Base-by-base conservation (phyloP, 1,140 invertebrate species). In the Maniola jurtina region DNA sequence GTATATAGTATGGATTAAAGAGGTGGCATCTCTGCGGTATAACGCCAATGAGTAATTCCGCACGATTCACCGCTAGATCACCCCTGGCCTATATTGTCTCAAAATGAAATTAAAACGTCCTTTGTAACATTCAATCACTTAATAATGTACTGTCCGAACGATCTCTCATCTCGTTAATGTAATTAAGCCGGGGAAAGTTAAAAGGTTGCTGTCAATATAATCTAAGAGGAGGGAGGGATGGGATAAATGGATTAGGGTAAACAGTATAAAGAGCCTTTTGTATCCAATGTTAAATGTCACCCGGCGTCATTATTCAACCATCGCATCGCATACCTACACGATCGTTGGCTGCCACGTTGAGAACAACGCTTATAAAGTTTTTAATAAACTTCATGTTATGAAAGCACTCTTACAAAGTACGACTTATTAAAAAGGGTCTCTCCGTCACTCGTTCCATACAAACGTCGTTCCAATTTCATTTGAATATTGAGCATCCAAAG, bases 211-310 rank as follows among this genome's bases (percentile, higher is more conserved):
- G 83, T 85, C 84, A 83, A 84, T 88, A 82, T 83, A 76, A 81
- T 77, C 70, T 70, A 47, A 60, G 72, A 72, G 70, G 55, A 61
- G 57, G 61, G 62, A 61, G 61, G 54, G 61, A 36, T 14, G 36
- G 70, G 76, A 81, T 83, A 81, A 88, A 86, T 83, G 82, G 83
- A 86, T 88, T 86, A 88, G 85, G 85, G 83, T 86, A 84, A 87
- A 85, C 79, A 84, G 83, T 57, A 89, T 89, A 84, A 89, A 84
- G 78, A 85, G 80, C 77, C 86, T 86, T 89, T 88, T 89, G 84
- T 89, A 89, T 86, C 79, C 84, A 68, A 89, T 87, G 87, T 89
- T 89, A 87, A 89, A 89, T 81, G 86, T 89, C 86, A 87, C 71
- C 78, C 81, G 71, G 71, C 73, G 79, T 89, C 86, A 87, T 89